These are phyloP conservation scores for Zaprionus inermis DNA, from an alignment of 1,140 invertebrate genomes.

Conservation along the genomic window DNA sequence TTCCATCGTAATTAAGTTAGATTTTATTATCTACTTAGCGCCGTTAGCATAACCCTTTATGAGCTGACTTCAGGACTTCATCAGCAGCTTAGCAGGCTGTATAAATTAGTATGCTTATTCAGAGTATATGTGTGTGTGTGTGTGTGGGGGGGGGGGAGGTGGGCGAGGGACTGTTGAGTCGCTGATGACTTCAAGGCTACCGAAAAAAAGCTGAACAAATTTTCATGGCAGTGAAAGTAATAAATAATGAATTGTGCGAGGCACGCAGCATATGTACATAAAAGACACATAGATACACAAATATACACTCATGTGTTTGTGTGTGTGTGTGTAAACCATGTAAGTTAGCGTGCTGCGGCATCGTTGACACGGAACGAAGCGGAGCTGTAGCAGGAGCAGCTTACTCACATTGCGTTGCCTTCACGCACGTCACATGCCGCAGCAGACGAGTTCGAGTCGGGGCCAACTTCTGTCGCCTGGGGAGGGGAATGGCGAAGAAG, in stretches of 20 bases:
- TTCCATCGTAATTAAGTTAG: slow-evolving; percentile 44
- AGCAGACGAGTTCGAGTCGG: slow-evolving; percentile 1
- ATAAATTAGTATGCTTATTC: slow-evolving; percentile 4
- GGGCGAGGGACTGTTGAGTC: slow-evolving; percentile 40
- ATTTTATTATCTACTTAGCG: slow-evolving; percentile 52
- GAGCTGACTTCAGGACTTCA: slow-evolving; percentile 31
- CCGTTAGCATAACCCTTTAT: slow-evolving; percentile 53
- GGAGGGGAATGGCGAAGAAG: not conserved
- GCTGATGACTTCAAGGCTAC: slow-evolving; percentile 66
- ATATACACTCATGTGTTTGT: not conserved
- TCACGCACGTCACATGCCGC: slow-evolving; percentile 20
- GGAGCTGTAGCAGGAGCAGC: slow-evolving; percentile 13
- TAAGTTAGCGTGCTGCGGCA: slow-evolving; percentile 60
- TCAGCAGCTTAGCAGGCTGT: slow-evolving; percentile 4
- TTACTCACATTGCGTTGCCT: slow-evolving; percentile 17
- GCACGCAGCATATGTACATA: slow-evolving; percentile 55
- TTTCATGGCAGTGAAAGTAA: slow-evolving; percentile 67
- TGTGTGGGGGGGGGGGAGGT: not conserved
- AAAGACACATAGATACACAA: slow-evolving; percentile 25
- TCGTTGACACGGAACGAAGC: slow-evolving; percentile 43
- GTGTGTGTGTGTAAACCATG: slow-evolving; percentile 14
- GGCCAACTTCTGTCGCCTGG: slow-evolving; percentile 1
- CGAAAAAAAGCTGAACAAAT: slow-evolving; percentile 66
- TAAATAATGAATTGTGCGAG: slow-evolving; percentile 76
- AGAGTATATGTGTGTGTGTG: not conserved